These are phyloP conservation scores for Nasonovia ribisnigri DNA, from an alignment of 2,888 invertebrate species.

Conservation along the genomic window DNA sequence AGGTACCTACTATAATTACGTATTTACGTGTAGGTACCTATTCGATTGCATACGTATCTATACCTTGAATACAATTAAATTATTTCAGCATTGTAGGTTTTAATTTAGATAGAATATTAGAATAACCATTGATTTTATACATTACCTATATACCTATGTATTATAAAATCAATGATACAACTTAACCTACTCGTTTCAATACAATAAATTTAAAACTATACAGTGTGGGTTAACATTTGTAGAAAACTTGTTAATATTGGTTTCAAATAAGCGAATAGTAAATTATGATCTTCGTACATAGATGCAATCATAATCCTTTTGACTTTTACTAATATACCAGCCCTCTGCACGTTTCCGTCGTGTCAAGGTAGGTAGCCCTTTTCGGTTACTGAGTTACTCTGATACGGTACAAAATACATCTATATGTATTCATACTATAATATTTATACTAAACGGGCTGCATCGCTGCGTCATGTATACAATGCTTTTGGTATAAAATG, in stretches of 20 bases:
- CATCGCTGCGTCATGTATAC: no score
- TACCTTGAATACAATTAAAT: background rate
- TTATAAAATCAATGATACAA: background rate
- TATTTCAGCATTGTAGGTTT: background rate
- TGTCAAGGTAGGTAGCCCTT: no score
- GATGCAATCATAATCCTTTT: no score
- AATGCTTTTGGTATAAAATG: no score
- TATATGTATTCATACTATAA: no score
- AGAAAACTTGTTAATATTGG: background rate
- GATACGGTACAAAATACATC: no score
- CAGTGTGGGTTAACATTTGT: background rate
- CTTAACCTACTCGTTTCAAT: background rate
- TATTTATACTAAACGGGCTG: no score
- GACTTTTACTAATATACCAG: no score
- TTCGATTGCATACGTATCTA: background rate
- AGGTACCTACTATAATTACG: background rate
- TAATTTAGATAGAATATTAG: background rate
- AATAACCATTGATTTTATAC: background rate
- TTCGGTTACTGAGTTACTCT: no score
- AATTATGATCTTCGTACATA: background rate
- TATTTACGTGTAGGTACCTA: background rate
- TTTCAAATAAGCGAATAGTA: background rate
- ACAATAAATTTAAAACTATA: background rate
- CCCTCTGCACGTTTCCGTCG: no score
- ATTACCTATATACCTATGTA: background rate